Percentiles rank a stretch among this genome's conserved stretches.
These are phyloP conservation scores for Harpalus rubripes DNA, from an alignment of 2,888 invertebrate species.

Conservation along the genomic window DNA sequence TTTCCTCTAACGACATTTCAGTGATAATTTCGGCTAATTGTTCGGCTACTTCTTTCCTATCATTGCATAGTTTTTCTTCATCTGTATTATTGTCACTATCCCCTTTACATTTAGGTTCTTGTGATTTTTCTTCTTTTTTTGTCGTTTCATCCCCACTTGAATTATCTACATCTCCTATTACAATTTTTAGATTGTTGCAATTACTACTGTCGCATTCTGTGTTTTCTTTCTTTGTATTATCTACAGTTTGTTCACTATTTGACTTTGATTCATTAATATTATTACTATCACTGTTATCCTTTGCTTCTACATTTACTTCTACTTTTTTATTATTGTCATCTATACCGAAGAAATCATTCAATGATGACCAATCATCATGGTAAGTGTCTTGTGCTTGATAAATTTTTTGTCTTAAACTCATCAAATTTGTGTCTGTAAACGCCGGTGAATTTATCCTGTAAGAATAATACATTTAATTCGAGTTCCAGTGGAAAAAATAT, in stretches of 20 bases:
- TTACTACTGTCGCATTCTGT: slow-evolving; percentile 3
- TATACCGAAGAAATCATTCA: slow-evolving; percentile 18
- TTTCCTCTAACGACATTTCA: slow-evolving; percentile 60
- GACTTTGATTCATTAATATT: slow-evolving; percentile 21
- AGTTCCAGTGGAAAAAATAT: too few relatives aligned
- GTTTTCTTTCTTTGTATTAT: neutral
- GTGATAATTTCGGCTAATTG: slow-evolving; percentile 53
- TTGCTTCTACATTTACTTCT: slow-evolving; percentile 30
- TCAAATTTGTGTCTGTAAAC: slow-evolving; percentile 62
- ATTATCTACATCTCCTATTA: slow-evolving; percentile 23
- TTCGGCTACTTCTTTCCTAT: slow-evolving; percentile 67
- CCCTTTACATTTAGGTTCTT: slow-evolving; percentile 30
- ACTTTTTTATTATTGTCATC: slow-evolving; percentile 49
- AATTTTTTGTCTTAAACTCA: slow-evolving; percentile 53
- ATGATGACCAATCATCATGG: neutral
- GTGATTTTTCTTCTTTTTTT: neutral
- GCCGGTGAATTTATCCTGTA: slow-evolving; percentile 71
- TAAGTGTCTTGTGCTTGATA: slow-evolving; percentile 56
- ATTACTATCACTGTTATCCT: neutral
- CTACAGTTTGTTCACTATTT: slow-evolving; percentile 4
- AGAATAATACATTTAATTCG: neutral
- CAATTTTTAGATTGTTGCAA: neutral
- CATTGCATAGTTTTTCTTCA: slow-evolving; percentile 51
- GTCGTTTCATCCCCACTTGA: neutral
- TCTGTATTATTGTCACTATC: slow-evolving; percentile 35